These are phyloP conservation scores for Luffia ferchaultella DNA, from an alignment of 2,888 invertebrate genomes.

Conservation along the genomic window DNA sequence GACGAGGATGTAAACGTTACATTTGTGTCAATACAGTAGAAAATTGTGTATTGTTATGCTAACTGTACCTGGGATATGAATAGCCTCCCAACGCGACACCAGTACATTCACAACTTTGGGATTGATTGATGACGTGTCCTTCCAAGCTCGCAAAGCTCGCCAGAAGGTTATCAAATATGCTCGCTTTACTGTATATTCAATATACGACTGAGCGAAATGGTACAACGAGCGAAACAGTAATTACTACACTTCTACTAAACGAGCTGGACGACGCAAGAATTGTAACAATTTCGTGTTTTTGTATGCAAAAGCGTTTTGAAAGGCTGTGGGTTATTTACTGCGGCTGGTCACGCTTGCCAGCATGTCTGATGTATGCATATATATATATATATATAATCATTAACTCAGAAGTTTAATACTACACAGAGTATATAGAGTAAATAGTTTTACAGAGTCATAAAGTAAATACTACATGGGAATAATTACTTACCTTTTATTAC, in stretches of 20 bases:
- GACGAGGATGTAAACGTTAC: too few species aligned
- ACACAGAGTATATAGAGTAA: too few species aligned
- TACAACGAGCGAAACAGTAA: background rate
- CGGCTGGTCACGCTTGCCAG: background rate
- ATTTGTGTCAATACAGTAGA: too few species aligned
- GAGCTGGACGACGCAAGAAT: background rate
- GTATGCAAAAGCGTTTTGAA: background rate
- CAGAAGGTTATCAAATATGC: background rate
- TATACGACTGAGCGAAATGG: background rate
- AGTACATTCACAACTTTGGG: background rate
- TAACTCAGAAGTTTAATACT: too few species aligned
- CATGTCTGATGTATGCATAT: too few species aligned
- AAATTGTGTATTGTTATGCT: too few species aligned
- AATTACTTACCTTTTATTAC: too few species aligned
- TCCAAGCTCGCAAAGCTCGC: background rate
- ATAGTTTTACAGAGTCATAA: too few species aligned
- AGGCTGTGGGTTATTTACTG: background rate
- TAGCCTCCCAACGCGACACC: background rate
- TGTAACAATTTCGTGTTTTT: background rate
- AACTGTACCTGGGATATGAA: too few species aligned
- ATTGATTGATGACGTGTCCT: background rate
- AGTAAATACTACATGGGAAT: too few species aligned
- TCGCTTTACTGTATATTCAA: background rate
- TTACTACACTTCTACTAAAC: background rate
- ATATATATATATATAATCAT: too few species aligned